Evolutionary conservation across 1,140 invertebrate species (phyloP).

Genomic region (Delia radicum): DNA sequence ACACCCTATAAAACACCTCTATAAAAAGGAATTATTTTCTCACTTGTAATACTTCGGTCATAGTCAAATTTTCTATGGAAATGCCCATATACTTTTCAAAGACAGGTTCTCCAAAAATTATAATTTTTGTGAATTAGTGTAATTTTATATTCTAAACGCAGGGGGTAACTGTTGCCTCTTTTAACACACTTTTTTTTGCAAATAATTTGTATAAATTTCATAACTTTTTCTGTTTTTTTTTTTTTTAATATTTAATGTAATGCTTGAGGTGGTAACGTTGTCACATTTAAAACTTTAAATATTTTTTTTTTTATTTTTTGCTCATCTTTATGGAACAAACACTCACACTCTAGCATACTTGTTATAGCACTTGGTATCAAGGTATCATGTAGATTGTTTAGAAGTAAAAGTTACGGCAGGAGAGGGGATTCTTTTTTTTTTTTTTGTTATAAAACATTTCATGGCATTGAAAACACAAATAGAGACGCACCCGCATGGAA

Average conservation of each 20-base stretch:
- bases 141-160: background rate
- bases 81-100: too few relatives aligned
- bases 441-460: too few relatives aligned
- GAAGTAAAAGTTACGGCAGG: background rate
- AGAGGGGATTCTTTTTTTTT: background rate
- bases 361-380: background rate
- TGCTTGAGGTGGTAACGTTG: slow-evolving; percentile 16
- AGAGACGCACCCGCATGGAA: slow-evolving; percentile 18
- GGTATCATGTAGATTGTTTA: slow-evolving; percentile 11
- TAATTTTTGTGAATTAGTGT: too few relatives aligned
- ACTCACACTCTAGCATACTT: background rate
- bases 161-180: slow-evolving; percentile 9
- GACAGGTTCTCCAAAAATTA: too few relatives aligned
- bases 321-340: background rate
- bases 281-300: slow-evolving; percentile 6
- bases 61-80: too few relatives aligned
- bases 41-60: too few relatives aligned
- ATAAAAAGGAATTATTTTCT: too few relatives aligned
- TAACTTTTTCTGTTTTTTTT: background rate
- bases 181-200: too few relatives aligned
- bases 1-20: too few relatives aligned
- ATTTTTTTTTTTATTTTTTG: too few relatives aligned
- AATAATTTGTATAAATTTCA: background rate
- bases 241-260: background rate
- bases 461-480: slow-evolving; percentile 1